phyloP scores from a whole-genome alignment of 2,888 invertebrate species.

The Alviniconcha strummeri region DNA sequence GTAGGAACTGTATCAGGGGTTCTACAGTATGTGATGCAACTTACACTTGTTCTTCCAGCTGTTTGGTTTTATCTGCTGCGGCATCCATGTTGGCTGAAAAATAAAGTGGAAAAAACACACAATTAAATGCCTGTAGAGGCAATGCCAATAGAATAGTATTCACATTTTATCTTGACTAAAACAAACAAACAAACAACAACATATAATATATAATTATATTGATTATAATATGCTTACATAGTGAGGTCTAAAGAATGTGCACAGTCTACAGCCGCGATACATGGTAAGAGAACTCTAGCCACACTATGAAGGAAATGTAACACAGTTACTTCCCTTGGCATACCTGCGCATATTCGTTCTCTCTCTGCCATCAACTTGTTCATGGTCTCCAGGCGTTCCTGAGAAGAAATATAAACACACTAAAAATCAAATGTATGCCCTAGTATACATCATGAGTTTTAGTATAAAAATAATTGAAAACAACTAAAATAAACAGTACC shows the following conservation, averaged over 20 bases:
- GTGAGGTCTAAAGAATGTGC: neutral
- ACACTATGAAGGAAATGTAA: neutral
- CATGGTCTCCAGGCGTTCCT: constrained; percentile 30
- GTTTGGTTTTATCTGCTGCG: neutral
- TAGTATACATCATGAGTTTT: too few relatives aligned
- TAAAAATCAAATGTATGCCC: neutral
- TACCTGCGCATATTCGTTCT: constrained; percentile 18
- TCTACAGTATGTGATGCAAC: neutral
- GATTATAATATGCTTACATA: neutral
- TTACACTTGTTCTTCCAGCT: constrained; percentile 25
- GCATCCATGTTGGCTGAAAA: constrained; percentile 19
- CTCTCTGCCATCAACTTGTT: constrained; percentile 28
- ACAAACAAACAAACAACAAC: neutral
- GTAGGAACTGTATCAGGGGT: neutral
- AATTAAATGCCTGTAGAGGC: too few relatives aligned
- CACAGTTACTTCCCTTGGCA: neutral
- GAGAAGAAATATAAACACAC: neutral
- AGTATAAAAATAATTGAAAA: neutral
- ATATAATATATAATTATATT: neutral
- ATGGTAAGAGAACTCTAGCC: neutral
- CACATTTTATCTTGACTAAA: neutral
- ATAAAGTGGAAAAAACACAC: neutral
- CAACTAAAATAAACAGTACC: neutral
- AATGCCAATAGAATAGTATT: neutral
- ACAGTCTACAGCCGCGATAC: neutral